Conservation (phyloP, 2,113 vertebrate species). For the Platysteira castanea region DNA sequence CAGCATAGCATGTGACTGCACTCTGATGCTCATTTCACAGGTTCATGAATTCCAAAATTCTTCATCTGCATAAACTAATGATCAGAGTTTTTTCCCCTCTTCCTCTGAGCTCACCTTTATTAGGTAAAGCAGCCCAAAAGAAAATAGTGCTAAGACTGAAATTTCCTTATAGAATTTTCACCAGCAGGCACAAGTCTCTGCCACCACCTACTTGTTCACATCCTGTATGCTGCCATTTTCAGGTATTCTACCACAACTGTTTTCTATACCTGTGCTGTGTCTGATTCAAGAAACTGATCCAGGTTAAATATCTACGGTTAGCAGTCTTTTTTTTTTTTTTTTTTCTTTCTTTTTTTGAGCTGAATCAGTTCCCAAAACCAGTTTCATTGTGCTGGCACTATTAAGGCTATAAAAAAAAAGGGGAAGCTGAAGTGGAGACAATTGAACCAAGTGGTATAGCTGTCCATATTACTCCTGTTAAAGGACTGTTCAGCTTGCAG, state of each 20-base stretch:
- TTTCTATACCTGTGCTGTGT: not conserved
- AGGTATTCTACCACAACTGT: not conserved
- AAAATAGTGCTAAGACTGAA: not conserved
- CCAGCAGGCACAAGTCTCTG: not conserved
- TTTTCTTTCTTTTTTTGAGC: not conserved
- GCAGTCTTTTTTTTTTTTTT: not conserved
- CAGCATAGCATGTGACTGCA: not conserved
- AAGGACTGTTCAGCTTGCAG: not conserved
- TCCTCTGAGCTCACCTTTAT: not conserved
- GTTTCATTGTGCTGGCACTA: not conserved
- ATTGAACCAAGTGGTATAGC: not conserved
- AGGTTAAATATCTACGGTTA: not conserved
- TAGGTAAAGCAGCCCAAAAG: not conserved
- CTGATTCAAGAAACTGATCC: not conserved
- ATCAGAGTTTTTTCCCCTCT: not conserved
- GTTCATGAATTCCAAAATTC: not conserved
- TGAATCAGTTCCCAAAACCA: not conserved
- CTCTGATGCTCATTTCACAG: not conserved
- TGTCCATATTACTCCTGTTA: not conserved
- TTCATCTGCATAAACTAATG: not conserved
- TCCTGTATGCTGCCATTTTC: not conserved
- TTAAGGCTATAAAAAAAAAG: not conserved
- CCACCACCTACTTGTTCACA: not conserved
- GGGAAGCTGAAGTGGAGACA: not conserved
- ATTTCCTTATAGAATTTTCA: not conserved